Evolutionary conservation across 2,113 vertebrate genomes (phyloP).

Genomic region (Tragelaphus strepsiceros): DNA sequence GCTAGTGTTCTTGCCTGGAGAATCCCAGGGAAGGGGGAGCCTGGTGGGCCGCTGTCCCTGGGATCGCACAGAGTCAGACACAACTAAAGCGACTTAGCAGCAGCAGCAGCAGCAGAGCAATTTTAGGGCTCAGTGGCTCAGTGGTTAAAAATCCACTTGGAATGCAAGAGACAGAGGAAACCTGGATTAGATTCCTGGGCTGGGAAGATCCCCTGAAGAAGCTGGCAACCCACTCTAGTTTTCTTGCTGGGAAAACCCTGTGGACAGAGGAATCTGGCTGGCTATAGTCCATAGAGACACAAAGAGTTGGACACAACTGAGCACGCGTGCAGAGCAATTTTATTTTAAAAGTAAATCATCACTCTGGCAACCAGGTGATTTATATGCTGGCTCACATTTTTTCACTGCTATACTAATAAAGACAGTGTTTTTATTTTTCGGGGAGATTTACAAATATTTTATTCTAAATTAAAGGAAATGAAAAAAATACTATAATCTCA

Average conservation of each 20-base stretch:
- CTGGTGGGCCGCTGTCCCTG: no score
- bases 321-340: neutral
- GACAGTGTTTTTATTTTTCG: neutral
- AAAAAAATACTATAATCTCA: neutral
- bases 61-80: no score
- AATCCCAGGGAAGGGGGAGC: no score
- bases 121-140: neutral
- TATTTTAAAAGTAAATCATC: slow-evolving; percentile 1
- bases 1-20: no score
- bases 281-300: neutral
- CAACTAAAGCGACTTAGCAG: no score
- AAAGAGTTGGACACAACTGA: neutral
- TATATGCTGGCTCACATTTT: neutral
- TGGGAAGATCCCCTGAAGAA: neutral
- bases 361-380: neutral
- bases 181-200: neutral
- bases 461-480: neutral
- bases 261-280: neutral
- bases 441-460: neutral
- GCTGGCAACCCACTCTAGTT: neutral
- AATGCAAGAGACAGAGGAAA: neutral
- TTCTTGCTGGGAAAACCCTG: neutral
- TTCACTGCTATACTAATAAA: neutral
- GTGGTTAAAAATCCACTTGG: neutral
- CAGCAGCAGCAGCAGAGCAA: neutral